Percentiles rank a stretch among this genome's conserved stretches.
Evolutionary conservation across 2,797 vertebrate species (phyloP).

Genomic region (Anas georgica): DNA sequence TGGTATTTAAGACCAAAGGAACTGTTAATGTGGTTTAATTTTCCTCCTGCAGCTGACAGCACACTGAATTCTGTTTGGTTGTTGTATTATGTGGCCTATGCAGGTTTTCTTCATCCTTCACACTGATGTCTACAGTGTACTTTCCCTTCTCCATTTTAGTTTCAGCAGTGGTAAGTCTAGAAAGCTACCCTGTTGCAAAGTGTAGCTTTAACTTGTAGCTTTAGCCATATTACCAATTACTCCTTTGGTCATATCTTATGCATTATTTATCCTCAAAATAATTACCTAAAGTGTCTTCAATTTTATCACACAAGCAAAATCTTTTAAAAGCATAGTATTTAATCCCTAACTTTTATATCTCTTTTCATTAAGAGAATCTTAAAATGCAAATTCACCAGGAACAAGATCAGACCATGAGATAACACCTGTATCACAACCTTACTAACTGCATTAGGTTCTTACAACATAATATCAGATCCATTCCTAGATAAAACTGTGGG

Average conservation of each 20-base stretch:
- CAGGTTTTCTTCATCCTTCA: neutral
- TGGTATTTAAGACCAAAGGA: neutral
- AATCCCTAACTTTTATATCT: slow-evolving; percentile 60
- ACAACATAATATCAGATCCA: slow-evolving; percentile 44
- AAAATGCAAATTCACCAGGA: slow-evolving; percentile 41
- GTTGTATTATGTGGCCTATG: neutral
- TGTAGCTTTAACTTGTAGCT: neutral
- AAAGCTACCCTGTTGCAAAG: neutral
- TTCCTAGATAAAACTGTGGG: neutral
- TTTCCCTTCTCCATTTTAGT: slow-evolving; percentile 19
- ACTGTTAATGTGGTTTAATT: neutral
- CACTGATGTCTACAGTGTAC: neutral
- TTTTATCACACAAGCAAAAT: slow-evolving; percentile 58
- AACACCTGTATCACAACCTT: slow-evolving; percentile 52
- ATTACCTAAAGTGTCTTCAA: slow-evolving; percentile 65
- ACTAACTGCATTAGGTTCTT: slow-evolving; percentile 60
- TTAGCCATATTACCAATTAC: neutral
- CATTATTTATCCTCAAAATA: slow-evolving; percentile 61
- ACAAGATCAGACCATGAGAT: slow-evolving; percentile 50
- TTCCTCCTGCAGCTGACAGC: neutral
- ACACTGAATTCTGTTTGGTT: neutral
- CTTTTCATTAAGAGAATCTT: slow-evolving; percentile 62
- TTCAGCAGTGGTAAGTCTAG: neutral
- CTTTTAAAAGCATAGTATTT: slow-evolving; percentile 66
- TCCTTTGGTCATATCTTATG: slow-evolving; percentile 14